Evolutionary conservation across 2,888 invertebrate genomes (phyloP).

Genomic region (Orthosia cruda): DNA sequence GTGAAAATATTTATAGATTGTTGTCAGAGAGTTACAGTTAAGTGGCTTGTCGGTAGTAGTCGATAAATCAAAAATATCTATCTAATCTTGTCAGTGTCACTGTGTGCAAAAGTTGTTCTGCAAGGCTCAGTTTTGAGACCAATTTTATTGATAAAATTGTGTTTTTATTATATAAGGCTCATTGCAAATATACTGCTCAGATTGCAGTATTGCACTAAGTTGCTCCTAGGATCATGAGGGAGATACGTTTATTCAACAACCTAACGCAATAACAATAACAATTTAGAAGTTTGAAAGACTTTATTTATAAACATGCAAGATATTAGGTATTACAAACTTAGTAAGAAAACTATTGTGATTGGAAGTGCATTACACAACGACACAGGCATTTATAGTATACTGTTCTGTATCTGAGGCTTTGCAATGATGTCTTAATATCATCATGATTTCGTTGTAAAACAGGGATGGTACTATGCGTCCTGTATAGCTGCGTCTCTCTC

Average conservation of each 20-base stretch:
- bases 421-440: too few relatives aligned
- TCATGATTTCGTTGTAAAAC: too few relatives aligned
- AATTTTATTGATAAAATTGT: background rate
- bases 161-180: too few relatives aligned
- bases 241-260: too few relatives aligned
- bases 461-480: too few relatives aligned
- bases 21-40: background rate
- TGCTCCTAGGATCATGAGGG: background rate
- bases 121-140: background rate
- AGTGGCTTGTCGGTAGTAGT: background rate
- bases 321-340: background rate
- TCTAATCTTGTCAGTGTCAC: background rate
- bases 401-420: too few relatives aligned
- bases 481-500: too few relatives aligned
- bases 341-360: background rate
- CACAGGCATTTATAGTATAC: too few relatives aligned
- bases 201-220: too few relatives aligned
- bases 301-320: constrained; percentile 3
- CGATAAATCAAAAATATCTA: background rate
- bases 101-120: background rate
- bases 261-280: background rate
- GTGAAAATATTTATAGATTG: background rate
- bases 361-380: background rate
- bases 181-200: too few relatives aligned
- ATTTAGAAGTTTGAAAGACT: background rate